phyloP scores from a whole-genome alignment of 2,888 invertebrate species.

The Slavum lentiscoides region DNA sequence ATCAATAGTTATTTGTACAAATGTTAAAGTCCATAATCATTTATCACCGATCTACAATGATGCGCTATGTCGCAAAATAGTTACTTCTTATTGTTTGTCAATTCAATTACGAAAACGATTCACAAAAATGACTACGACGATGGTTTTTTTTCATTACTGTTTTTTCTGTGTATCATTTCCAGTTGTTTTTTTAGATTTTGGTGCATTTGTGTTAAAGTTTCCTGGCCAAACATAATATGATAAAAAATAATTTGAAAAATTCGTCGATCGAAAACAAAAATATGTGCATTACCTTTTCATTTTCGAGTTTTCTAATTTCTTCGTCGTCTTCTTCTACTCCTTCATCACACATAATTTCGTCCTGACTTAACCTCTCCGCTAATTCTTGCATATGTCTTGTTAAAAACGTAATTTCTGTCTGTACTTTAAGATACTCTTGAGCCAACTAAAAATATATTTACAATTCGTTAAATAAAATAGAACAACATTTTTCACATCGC shows the following conservation, averaged over 20 bases:
- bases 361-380: constrained; percentile 68
- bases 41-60: neutral
- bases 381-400: constrained; percentile 78
- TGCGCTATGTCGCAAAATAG: neutral
- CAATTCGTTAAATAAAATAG: constrained; percentile 36
- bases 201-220: constrained; percentile 43
- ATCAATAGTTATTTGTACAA: neutral
- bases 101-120: constrained; percentile 13
- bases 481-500: too few relatives aligned
- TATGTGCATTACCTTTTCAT: constrained; percentile 68
- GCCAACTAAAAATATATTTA: constrained; percentile 66
- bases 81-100: constrained; percentile 6
- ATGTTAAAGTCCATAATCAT: neutral
- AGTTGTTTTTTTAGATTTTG: constrained; percentile 46
- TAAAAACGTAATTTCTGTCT: constrained; percentile 81
- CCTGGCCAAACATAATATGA: constrained; percentile 2
- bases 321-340: constrained; percentile 60
- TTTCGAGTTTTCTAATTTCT: constrained; percentile 69
- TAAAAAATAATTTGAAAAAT: neutral
- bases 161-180: constrained; percentile 36
- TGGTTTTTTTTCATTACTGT: constrained; percentile 37
- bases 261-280: neutral
- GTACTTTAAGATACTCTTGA: constrained; percentile 84
- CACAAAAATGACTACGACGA: constrained; percentile 15
- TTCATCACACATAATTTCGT: constrained; percentile 57